Evolutionary conservation across 2,113 vertebrate species (phyloP).

Genomic region (Clarias gariepinus): DNA sequence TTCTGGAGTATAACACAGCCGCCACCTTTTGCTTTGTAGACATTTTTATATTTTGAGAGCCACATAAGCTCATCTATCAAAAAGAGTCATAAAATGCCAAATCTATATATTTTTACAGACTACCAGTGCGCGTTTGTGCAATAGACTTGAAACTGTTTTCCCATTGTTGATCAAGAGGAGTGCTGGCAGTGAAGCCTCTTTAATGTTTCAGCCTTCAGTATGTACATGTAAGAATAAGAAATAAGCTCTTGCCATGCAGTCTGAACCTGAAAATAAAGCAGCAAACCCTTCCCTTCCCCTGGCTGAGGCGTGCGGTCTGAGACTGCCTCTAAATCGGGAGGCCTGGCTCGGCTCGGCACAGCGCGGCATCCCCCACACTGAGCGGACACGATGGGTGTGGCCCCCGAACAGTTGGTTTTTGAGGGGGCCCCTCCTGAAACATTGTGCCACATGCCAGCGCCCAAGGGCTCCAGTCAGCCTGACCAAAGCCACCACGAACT

Average conservation of each 20-base stretch:
- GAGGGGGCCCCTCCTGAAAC: slow-evolving; percentile 81
- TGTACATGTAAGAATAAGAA: not conserved
- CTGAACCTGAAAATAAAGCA: slow-evolving; percentile 72
- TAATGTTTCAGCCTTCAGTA: not conserved
- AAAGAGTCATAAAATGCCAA: not conserved
- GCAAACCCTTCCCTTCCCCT: slow-evolving; percentile 69
- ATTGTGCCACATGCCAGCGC: slow-evolving; percentile 78
- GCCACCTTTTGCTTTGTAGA: slow-evolving; percentile 40
- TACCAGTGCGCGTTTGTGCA: not conserved
- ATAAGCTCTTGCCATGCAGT: slow-evolving; percentile 35
- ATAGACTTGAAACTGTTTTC: not conserved
- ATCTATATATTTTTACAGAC: not conserved
- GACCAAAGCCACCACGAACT: slow-evolving; percentile 81
- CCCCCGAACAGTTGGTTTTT: slow-evolving; percentile 79
- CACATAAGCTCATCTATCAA: slow-evolving; percentile 18
- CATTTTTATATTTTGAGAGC: slow-evolving; percentile 16
- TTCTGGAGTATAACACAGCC: slow-evolving; percentile 21
- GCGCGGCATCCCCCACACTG: slow-evolving; percentile 73
- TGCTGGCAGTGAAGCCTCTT: not conserved
- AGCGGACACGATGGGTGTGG: slow-evolving; percentile 79
- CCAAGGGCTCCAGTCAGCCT: slow-evolving; percentile 85
- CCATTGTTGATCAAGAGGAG: not conserved
- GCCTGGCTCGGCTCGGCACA: slow-evolving; percentile 72
- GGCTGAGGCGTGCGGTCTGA: slow-evolving; percentile 71
- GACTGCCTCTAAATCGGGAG: slow-evolving; percentile 78